A percentile compares a stretch with the other conserved stretches of the same genome.
Conservation (phyloP, 2,113 vertebrate species). For the Oceanodroma tethys region DNA sequence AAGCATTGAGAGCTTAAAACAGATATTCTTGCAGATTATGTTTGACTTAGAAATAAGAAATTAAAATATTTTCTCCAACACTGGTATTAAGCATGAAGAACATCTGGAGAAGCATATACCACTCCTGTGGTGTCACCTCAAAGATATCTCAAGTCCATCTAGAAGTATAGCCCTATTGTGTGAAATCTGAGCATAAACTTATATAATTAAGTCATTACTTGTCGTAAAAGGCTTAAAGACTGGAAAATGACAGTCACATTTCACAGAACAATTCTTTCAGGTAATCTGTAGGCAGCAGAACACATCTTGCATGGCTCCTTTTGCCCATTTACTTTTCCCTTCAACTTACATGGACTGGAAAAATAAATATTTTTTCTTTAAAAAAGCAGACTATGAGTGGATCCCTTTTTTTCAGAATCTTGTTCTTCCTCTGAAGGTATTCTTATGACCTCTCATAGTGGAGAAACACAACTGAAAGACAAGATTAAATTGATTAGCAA, state of each 20-base stretch:
- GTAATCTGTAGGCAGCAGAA: background rate
- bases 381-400: background rate
- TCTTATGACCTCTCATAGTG: background rate
- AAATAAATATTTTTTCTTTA: background rate
- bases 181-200: background rate
- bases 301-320: background rate
- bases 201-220: background rate
- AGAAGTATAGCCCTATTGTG: background rate
- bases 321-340: background rate
- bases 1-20: background rate
- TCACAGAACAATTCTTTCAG: background rate
- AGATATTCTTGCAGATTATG: rapidly evolving
- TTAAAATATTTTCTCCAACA: background rate
- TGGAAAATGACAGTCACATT: background rate
- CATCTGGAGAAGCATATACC: rapidly evolving
- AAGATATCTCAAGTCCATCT: background rate
- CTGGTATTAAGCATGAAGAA: background rate
- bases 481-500: background rate
- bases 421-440: background rate
- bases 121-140: background rate
- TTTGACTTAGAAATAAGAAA: background rate
- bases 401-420: background rate
- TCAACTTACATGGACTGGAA: background rate
- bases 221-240: background rate
- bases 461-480: background rate